Evolutionary conservation across 64 coral and sea anemone species (phyloP).

Genomic region (Trachythela sp.): DNA sequence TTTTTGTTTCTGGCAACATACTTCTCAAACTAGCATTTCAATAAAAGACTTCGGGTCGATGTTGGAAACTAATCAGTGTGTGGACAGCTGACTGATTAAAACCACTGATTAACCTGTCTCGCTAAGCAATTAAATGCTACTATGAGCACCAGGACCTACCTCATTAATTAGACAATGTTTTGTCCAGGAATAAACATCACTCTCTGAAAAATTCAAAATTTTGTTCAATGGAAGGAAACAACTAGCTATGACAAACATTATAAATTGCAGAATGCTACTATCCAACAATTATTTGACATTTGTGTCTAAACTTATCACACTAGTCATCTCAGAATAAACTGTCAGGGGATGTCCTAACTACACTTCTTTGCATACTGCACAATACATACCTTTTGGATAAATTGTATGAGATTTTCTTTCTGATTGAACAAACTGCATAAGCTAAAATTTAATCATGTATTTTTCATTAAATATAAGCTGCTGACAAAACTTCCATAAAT

Average conservation of each 20-base stretch:
- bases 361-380: background rate
- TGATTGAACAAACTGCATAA: constrained; percentile 66
- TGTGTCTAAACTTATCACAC: too few relatives aligned
- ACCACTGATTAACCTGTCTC: too few relatives aligned
- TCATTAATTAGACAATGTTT: constrained; percentile 66
- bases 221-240: background rate
- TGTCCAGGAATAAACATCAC: constrained; percentile 91
- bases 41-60: too few relatives aligned
- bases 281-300: too few relatives aligned
- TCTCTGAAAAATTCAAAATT: constrained; percentile 37
- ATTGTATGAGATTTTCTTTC: constrained; percentile 77
- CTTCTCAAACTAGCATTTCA: too few relatives aligned
- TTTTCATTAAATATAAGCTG: background rate
- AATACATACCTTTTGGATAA: constrained; percentile 72
- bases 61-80: too few relatives aligned
- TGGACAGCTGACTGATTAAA: too few relatives aligned
- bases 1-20: background rate
- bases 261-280: too few relatives aligned
- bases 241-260: too few relatives aligned
- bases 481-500: background rate
- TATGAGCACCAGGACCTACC: background rate
- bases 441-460: constrained; percentile 34
- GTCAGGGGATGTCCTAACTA: too few relatives aligned
- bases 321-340: too few relatives aligned
- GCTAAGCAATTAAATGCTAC: too few relatives aligned